These are phyloP conservation scores for Oryzias curvinotus DNA, from an alignment of 2,113 vertebrate species.

Conservation along the genomic window DNA sequence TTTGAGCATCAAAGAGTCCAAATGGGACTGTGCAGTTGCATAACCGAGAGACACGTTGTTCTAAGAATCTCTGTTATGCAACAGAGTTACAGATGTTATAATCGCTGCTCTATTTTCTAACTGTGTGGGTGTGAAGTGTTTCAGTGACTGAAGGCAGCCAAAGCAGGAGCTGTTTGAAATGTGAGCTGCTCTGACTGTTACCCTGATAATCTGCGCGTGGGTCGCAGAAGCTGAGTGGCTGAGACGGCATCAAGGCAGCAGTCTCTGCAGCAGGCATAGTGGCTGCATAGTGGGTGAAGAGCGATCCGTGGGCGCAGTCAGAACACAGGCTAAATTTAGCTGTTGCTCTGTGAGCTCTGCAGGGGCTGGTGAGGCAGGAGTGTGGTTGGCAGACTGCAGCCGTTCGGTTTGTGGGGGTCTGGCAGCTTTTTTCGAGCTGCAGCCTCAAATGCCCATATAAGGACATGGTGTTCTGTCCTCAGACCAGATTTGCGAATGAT, in stretches of 20 bases:
- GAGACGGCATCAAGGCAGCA: conserved; percentile 38
- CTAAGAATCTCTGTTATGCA: conserved; percentile 51
- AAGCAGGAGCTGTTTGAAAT: conserved; percentile 59
- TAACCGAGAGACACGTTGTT: conserved; percentile 42
- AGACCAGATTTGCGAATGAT: conserved; percentile 13
- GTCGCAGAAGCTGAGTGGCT: conserved; percentile 51
- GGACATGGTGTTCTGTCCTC: conserved; percentile 55
- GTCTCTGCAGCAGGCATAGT: conserved; percentile 57
- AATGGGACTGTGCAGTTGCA: conserved; percentile 40
- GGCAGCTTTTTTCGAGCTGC: conserved; percentile 25
- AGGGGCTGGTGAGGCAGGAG: conserved; percentile 72
- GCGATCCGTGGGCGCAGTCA: conserved; percentile 55
- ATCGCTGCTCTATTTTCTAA: conserved; percentile 38
- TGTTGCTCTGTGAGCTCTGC: conserved; percentile 54
- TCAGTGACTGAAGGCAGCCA: conserved; percentile 41
- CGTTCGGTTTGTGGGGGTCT: conserved; percentile 51
- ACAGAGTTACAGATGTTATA: conserved; percentile 59
- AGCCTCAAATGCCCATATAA: conserved; percentile 30
- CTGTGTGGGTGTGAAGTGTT: conserved; percentile 60
- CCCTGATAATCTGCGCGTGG: conserved; percentile 67
- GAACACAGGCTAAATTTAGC: conserved; percentile 76
- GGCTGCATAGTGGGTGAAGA: conserved; percentile 47
- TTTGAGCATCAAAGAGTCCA: not conserved
- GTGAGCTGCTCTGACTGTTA: conserved; percentile 57
- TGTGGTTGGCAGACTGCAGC: conserved; percentile 54